Base-by-base conservation (phyloP, 2,888 invertebrate genomes). In the Leptarthrus brevirostris region DNA sequence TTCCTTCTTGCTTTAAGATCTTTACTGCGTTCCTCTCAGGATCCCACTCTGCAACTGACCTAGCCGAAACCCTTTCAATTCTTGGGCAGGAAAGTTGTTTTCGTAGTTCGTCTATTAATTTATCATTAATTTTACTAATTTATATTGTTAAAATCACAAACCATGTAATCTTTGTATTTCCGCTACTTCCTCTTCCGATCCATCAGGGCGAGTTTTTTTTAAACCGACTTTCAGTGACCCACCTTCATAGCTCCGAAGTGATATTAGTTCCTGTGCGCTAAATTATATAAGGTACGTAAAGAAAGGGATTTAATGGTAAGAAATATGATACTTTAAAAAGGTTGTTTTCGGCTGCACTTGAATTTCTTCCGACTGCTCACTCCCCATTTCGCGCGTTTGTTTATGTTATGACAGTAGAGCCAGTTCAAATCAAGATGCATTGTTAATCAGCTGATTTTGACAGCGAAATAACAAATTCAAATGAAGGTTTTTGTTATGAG, bases 1-100 rank as follows among this genome's bases (percentile, higher is more conserved):
- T 84, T 0, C 84, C 84, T 78, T 82, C 83, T 73, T 82, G 84
- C 2, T 79, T 81, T 5, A 80, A 16, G 0, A 84, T 78, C 64
- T 81, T 81, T 0, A 82, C 83, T 2, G 80, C 80, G 69, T 80
- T 79, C 56, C 78, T 77, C 8, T 79, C 76, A 0, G 56, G 26
- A 20, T 81, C 79, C 84, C 84, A 84, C 1, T 74, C 77, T 0
- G 80, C 83, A 30, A 80, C 2, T 0, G 83, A 78, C n/a, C 84
- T 79, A 3, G 81, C 82, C 1, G 61, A 75, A 1, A 80, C 71
- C 1, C 82, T 80, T 12, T 83, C 84, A 26, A 83, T 82, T 1
- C 83, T 81, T 0, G 81, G 79, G 16, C 75, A 74, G 0, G 81
- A 81, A 1, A 84, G 36, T 40, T 81, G 80, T 0, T 74, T 74